Evolutionary conservation across 1,140 invertebrate species (phyloP).

Genomic region (Pseudobourletiella spinata): DNA sequence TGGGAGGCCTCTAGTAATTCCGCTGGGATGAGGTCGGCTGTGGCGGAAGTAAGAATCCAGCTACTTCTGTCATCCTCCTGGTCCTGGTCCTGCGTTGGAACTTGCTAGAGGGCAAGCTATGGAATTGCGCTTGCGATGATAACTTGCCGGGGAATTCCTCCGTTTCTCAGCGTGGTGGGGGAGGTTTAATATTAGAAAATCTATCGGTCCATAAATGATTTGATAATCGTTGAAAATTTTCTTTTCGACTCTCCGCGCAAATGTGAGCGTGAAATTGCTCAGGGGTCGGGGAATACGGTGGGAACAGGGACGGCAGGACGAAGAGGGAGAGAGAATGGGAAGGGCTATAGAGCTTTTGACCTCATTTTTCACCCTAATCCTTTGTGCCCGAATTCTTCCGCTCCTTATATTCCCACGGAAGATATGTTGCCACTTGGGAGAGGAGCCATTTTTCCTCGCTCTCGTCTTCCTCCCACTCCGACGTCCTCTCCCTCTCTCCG

Average conservation of each 20-base stretch:
- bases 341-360: slow-evolving; percentile 3
- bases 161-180: background rate
- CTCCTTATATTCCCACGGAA: background rate
- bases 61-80: too few relatives aligned
- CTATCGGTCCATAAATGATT: slow-evolving; percentile 8
- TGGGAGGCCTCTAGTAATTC: too few relatives aligned
- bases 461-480: background rate
- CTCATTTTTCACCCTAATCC: slow-evolving; percentile 8
- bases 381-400: background rate
- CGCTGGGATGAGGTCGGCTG: too few relatives aligned
- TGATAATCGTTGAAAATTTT: slow-evolving; percentile 5
- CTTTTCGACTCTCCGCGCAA: background rate
- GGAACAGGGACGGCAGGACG: too few relatives aligned
- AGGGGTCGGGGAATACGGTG: background rate
- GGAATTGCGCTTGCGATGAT: too few relatives aligned
- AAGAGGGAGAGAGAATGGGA: too few relatives aligned
- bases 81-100: too few relatives aligned
- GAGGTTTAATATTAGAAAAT: slow-evolving; percentile 6
- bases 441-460: background rate
- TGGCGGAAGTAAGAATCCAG: too few relatives aligned
- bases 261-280: background rate
- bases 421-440: background rate
- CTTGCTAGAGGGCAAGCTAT: too few relatives aligned
- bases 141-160: too few relatives aligned
- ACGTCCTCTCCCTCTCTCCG: background rate